A percentile compares a stretch with the other conserved stretches of the same genome.
Conservation (phyloP, 2,113 vertebrate species). For the Pseudolaguvia tuberculata region DNA sequence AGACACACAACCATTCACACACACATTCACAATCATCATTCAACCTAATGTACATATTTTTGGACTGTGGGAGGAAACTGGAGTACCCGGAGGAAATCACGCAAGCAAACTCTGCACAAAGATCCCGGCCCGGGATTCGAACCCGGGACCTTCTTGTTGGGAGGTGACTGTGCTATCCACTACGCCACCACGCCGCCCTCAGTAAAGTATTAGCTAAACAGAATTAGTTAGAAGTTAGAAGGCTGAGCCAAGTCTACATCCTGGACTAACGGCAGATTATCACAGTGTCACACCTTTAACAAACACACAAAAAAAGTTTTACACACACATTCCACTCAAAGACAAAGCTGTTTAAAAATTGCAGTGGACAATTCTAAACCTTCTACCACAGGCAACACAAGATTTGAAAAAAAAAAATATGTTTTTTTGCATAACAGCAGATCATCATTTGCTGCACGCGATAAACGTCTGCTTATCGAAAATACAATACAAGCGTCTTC, state of each 20-base stretch:
- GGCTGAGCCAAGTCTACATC: slow-evolving; percentile 43
- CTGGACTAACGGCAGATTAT: slow-evolving; percentile 20
- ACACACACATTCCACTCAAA: slow-evolving; percentile 29
- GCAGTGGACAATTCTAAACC: slow-evolving; percentile 41
- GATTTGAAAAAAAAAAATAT: not conserved
- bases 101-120: too few relatives aligned
- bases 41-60: too few relatives aligned
- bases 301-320: slow-evolving; percentile 37
- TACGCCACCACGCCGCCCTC: too few relatives aligned
- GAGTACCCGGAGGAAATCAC: too few relatives aligned
- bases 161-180: too few relatives aligned
- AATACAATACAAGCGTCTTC: not conserved
- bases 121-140: too few relatives aligned
- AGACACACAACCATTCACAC: too few relatives aligned
- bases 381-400: not conserved
- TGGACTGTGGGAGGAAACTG: too few relatives aligned
- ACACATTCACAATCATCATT: too few relatives aligned
- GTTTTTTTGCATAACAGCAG: not conserved
- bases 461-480: slow-evolving; percentile 14
- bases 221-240: not conserved
- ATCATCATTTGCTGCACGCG: not conserved
- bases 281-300: slow-evolving; percentile 44
- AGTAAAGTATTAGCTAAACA: too few relatives aligned
- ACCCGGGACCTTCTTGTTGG: too few relatives aligned
- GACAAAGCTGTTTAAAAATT: not conserved